Base-by-base conservation (phyloP, 2,888 invertebrate genomes). In the Stenodema calcarata region DNA sequence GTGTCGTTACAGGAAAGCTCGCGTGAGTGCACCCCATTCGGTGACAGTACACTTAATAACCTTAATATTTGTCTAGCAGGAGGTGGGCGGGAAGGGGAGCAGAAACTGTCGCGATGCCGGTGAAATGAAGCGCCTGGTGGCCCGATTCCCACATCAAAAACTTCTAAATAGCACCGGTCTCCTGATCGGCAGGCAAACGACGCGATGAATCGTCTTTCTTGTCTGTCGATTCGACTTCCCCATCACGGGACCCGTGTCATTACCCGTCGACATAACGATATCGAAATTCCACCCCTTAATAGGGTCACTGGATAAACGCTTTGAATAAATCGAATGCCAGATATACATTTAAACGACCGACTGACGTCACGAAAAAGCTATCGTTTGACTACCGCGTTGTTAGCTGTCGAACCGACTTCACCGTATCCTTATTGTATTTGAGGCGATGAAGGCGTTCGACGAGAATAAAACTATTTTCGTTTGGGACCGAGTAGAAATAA, bases 91-190 rank as follows among this genome's bases (percentile, higher is more conserved):
- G 44, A 44, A 30, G 84, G 84, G n/a, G 30, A 18, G 47, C 7
- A 44, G 78, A 78, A 44, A 73, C 84, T 70, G 73, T 70, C 84
- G 84, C 84, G 42, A 70, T 84, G 84, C 84, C 84, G 84, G 84
- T 84, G 84, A 84, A 84, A 84, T 84, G 84, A 84, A 84, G 84
- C 84, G 84, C 84, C 84, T 84, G 84, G 84, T 84, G 84, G 84
- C 84, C 84, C 84, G 84, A 84, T 84, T 84, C 84, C 84, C 84
- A 84, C 84, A 84, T 84, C 84, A 84, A 84, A 80, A 84, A 84
- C 84, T 73, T 84, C 84, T 84, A 84, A 84, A 84, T 84, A 84
- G 84, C 78, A 41, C 41, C 41, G 82, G 70, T 70, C 82, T 28
- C 23, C 35, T 70, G 84, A 84, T 70, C 84, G 84, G 47, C 70